phyloP scores from a whole-genome alignment of 2,888 invertebrate genomes.

The Neria commutata region DNA sequence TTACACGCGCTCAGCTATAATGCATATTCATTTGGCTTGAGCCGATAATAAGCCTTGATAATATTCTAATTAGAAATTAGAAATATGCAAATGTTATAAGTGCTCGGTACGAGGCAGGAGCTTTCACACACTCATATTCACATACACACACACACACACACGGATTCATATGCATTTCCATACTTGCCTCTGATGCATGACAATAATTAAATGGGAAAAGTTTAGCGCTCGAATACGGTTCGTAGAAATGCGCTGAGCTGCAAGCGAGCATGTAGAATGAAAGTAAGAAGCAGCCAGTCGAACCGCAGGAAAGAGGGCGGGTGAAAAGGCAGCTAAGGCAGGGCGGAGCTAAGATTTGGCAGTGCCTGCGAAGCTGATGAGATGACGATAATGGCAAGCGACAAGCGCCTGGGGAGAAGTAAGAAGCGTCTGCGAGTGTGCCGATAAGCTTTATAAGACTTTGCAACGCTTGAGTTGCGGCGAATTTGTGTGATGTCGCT shows the following conservation, averaged over 20 bases:
- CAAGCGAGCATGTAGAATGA: too few species aligned
- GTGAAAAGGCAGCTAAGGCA: not conserved
- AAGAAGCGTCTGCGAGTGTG: not conserved
- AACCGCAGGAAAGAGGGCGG: not conserved
- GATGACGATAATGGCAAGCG: not conserved
- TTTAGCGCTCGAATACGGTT: not conserved
- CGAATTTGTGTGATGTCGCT: too few species aligned
- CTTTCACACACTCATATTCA: slow-evolving; percentile 6
- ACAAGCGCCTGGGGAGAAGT: not conserved
- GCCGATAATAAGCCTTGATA: slow-evolving; percentile 1
- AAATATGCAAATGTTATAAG: slow-evolving; percentile 3
- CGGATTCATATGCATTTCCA: slow-evolving; percentile 2
- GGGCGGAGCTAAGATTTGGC: too few species aligned
- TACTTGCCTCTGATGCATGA: not conserved
- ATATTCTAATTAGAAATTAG: slow-evolving; percentile 6
- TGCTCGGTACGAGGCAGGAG: not conserved
- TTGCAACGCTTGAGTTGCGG: not conserved
- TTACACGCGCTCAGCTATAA: too few species aligned
- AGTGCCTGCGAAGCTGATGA: not conserved
- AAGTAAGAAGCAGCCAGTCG: too few species aligned
- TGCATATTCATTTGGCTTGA: not conserved
- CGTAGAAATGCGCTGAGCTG: not conserved
- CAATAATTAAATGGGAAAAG: slow-evolving; percentile 1
- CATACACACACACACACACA: slow-evolving; percentile 3
- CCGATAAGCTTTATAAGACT: slow-evolving; percentile 4